These are phyloP conservation scores for Polia nebulosa DNA, from an alignment of 2,888 invertebrate genomes.

Conservation along the genomic window DNA sequence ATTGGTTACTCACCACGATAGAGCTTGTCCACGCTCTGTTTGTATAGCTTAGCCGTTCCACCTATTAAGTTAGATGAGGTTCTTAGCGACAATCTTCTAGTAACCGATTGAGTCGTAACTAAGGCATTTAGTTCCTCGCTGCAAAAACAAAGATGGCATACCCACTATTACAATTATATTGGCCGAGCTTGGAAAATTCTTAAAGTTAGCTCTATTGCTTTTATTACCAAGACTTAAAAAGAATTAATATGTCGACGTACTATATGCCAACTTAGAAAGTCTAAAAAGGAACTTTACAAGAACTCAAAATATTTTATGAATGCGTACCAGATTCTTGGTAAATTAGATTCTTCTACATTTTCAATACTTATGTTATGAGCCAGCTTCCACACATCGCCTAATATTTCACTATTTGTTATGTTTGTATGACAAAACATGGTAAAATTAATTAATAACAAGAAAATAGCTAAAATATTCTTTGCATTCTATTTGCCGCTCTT, in stretches of 20 bases:
- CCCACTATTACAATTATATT: not conserved
- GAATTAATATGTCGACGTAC: no score
- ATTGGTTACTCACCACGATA: slow-evolving; percentile 63
- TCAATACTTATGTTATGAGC: slow-evolving; percentile 53
- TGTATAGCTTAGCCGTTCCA: slow-evolving; percentile 69
- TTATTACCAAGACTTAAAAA: not conserved
- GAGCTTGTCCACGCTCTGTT: slow-evolving; percentile 60
- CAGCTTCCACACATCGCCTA: slow-evolving; percentile 66
- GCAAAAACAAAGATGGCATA: slow-evolving; percentile 26
- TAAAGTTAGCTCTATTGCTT: no score
- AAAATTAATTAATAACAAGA: not conserved
- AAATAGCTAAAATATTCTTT: not conserved
- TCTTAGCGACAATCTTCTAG: slow-evolving; percentile 68
- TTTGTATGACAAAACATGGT: slow-evolving; percentile 66
- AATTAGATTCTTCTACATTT: slow-evolving; percentile 35
- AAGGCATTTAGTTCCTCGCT: slow-evolving; percentile 66
- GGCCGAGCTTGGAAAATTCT: no score
- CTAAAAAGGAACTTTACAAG: not conserved
- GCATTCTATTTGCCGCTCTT: slow-evolving; percentile 23
- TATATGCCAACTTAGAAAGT: no score
- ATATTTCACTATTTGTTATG: slow-evolving; percentile 53
- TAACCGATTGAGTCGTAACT: slow-evolving; percentile 57
- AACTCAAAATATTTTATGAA: not conserved
- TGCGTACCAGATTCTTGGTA: slow-evolving; percentile 69
- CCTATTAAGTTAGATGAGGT: slow-evolving; percentile 69